phyloP scores from a whole-genome alignment of 64 coral and sea anemone genomes.

The Stichodactyla mertensii region DNA sequence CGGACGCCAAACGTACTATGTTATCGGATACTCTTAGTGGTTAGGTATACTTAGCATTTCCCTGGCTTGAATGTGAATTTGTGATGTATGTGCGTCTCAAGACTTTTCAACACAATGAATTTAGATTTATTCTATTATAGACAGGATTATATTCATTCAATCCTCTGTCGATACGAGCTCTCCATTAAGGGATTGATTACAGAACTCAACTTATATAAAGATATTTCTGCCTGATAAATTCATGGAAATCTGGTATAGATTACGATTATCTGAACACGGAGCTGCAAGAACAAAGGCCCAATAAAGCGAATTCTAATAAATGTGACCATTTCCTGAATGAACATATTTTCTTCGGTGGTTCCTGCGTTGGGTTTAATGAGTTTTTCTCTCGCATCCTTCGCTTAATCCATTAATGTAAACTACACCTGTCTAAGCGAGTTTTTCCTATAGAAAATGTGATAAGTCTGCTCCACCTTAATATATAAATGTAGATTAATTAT shows the following conservation, averaged over 20 bases:
- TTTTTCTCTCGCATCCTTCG: conserved; percentile 1
- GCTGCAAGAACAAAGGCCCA: neutral
- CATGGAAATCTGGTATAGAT: neutral
- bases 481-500: neutral
- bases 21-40: neutral
- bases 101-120: neutral
- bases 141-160: neutral
- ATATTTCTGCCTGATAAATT: neutral
- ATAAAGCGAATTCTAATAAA: conserved; percentile 16
- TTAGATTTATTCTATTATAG: neutral
- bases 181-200: conserved; percentile 9
- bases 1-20: neutral
- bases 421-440: neutral
- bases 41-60: neutral
- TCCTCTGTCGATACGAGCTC: neutral
- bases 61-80: neutral
- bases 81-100: neutral
- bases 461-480: neutral
- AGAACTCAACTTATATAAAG: neutral
- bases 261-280: neutral
- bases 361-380: neutral
- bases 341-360: neutral
- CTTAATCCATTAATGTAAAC: conserved; percentile 6
- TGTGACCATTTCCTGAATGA: neutral
- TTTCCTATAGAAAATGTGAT: neutral